Evolutionary conservation across 2,797 vertebrate species (phyloP).

Genomic region (Sebastes ruberrimus): DNA sequence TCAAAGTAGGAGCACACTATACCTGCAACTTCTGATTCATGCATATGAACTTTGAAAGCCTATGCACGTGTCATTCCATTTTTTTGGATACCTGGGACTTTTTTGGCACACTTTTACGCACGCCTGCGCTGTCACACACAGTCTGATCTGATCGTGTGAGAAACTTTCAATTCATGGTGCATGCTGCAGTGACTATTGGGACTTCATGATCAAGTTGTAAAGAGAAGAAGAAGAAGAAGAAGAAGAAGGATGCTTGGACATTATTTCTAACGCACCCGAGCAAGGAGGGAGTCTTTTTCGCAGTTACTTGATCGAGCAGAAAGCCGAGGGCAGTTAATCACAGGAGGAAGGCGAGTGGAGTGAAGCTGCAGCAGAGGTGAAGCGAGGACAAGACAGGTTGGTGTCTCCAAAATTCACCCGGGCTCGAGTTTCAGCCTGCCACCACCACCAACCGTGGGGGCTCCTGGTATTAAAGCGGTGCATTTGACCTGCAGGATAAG

Average conservation of each 20-base stretch:
- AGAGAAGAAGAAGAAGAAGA: constrained; percentile 23
- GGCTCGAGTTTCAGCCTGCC: constrained; percentile 78
- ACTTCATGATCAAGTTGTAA: constrained; percentile 18
- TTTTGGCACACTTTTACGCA: constrained; percentile 48
- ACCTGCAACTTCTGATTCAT: constrained; percentile 24
- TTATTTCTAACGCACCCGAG: constrained; percentile 18
- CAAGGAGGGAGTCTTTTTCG: constrained; percentile 12
- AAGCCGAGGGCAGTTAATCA: constrained; percentile 61
- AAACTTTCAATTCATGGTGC: constrained; percentile 57
- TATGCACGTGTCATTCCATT: constrained; percentile 49
- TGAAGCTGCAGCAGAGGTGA: constrained; percentile 66
- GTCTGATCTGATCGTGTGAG: background rate
- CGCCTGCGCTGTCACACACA: constrained; percentile 3
- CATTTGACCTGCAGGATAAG: constrained; percentile 80
- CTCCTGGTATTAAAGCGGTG: constrained; percentile 76
- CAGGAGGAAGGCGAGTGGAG: constrained; percentile 20
- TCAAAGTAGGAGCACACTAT: constrained; percentile 25
- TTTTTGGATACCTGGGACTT: constrained; percentile 47
- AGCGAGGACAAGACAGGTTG: constrained; percentile 78
- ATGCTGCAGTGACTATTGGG: constrained; percentile 50
- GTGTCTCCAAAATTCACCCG: constrained; percentile 74
- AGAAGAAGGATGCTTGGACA: constrained; percentile 63
- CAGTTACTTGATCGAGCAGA: constrained; percentile 17
- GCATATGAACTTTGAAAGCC: constrained; percentile 50
- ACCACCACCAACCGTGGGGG: constrained; percentile 18